These are phyloP conservation scores for Atta cephalotes DNA, from an alignment of 1,140 invertebrate genomes.

Conservation along the genomic window DNA sequence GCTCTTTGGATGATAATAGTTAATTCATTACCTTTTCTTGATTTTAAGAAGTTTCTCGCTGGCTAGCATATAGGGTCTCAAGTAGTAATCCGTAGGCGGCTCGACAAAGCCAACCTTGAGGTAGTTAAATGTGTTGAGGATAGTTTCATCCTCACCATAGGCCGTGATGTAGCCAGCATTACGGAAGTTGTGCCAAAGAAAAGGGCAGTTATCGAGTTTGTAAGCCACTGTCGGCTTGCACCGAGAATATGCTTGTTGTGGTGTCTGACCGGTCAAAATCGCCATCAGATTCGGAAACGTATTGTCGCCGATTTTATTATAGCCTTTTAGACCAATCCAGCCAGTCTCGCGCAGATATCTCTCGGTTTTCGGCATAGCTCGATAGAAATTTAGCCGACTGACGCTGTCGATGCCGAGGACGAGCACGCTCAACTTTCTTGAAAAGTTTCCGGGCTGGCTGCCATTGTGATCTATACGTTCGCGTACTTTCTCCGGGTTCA, in stretches of 20 bases:
- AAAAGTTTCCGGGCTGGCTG: slow-evolving; percentile 30
- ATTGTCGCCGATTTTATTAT: slow-evolving; percentile 92
- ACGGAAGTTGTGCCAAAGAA: slow-evolving; percentile 93
- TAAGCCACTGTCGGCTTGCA: slow-evolving; percentile 86
- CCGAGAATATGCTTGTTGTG: slow-evolving; percentile 82
- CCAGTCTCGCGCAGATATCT: slow-evolving; percentile 88
- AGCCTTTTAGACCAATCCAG: slow-evolving; percentile 88
- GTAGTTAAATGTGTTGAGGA: slow-evolving; percentile 94
- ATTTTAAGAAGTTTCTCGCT: slow-evolving; percentile 88
- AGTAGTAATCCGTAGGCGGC: slow-evolving; percentile 94
- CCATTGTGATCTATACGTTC: slow-evolving; percentile 69
- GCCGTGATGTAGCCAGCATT: slow-evolving; percentile 91
- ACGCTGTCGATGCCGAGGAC: slow-evolving; percentile 94
- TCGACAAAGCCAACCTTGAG: slow-evolving; percentile 91
- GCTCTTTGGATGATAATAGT: background rate
- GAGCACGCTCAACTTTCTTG: slow-evolving; percentile 88
- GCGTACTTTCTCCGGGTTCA: slow-evolving; percentile 81
- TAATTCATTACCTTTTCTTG: slow-evolving; percentile 78
- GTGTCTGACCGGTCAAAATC: slow-evolving; percentile 89
- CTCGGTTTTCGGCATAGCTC: slow-evolving; percentile 92
- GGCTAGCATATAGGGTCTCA: slow-evolving; percentile 91
- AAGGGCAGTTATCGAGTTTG: slow-evolving; percentile 89
- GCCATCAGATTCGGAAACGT: slow-evolving; percentile 95
- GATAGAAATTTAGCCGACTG: slow-evolving; percentile 91
- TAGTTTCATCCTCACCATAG: slow-evolving; percentile 92